These are phyloP conservation scores for Sweltsa coloradensis DNA, from an alignment of 1,140 invertebrate genomes.

Conservation along the genomic window DNA sequence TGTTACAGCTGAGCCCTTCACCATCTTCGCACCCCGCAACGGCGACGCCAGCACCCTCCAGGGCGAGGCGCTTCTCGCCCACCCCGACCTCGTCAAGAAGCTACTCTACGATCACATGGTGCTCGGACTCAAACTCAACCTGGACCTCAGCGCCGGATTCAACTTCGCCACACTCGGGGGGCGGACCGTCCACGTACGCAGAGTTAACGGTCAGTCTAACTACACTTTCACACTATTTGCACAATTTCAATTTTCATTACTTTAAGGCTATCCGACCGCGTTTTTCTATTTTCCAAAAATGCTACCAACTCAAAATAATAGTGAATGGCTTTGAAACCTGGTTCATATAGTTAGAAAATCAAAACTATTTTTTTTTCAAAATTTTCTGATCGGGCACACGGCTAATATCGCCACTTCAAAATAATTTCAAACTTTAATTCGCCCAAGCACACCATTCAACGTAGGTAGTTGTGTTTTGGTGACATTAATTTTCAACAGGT, in stretches of 20 bases:
- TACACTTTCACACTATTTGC: neutral
- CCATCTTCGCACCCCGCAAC: constrained; percentile 42
- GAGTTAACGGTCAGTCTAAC: constrained; percentile 24
- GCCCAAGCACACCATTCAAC: too few relatives aligned
- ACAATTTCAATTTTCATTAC: neutral
- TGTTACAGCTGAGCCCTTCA: constrained; percentile 39
- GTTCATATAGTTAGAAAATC: too few relatives aligned
- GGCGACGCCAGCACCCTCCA: constrained; percentile 31
- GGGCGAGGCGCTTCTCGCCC: constrained; percentile 26
- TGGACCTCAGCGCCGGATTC: constrained; percentile 30
- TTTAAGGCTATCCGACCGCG: too few relatives aligned
- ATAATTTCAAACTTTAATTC: too few relatives aligned
- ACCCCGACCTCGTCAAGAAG: constrained; percentile 34
- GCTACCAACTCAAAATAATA: too few relatives aligned
- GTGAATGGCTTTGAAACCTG: too few relatives aligned
- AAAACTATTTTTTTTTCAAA: too few relatives aligned
- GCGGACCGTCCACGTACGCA: constrained; percentile 30
- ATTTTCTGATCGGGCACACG: too few relatives aligned
- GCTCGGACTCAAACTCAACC: constrained; percentile 29
- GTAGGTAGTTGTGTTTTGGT: too few relatives aligned
- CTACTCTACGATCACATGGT: constrained; percentile 43
- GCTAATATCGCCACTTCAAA: too few relatives aligned
- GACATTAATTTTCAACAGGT: too few relatives aligned
- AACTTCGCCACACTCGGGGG: constrained; percentile 38
- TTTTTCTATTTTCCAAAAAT: too few relatives aligned